phyloP scores from a whole-genome alignment of 2,797 vertebrate genomes.

The Merluccius polli region DNA sequence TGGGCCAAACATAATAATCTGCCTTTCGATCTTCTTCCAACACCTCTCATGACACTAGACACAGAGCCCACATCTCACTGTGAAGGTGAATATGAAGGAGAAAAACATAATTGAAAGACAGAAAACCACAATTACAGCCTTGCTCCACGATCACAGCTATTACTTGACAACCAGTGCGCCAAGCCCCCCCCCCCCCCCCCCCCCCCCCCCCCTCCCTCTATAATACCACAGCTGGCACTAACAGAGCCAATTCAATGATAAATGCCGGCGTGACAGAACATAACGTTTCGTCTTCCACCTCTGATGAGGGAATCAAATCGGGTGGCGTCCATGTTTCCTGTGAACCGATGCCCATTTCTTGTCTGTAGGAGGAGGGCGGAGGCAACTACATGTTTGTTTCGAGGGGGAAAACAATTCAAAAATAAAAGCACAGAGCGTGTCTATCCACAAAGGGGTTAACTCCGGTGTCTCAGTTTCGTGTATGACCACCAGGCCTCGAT shows the following conservation, averaged over 20 bases:
- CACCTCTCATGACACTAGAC: constrained; percentile 32
- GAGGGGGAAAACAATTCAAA: not conserved
- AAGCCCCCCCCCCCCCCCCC: no score
- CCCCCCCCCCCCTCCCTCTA: constrained; percentile 37
- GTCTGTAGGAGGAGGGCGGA: not conserved
- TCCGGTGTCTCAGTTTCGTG: not conserved
- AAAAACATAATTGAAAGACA: constrained; percentile 42
- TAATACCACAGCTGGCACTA: constrained; percentile 56
- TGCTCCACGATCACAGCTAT: constrained; percentile 47
- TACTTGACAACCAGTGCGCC: constrained; percentile 36
- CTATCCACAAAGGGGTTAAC: not conserved
- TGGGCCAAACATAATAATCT: constrained; percentile 13
- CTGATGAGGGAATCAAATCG: not conserved
- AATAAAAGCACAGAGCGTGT: not conserved
- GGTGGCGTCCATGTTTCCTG: not conserved
- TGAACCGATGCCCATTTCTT: not conserved
- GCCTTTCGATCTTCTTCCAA: constrained; percentile 45
- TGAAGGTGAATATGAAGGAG: constrained; percentile 30
- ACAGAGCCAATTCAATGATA: constrained; percentile 20
- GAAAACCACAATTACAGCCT: constrained; percentile 58
- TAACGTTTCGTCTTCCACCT: not conserved
- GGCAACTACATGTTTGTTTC: not conserved
- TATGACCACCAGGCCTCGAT: not conserved
- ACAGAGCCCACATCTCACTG: constrained; percentile 38
- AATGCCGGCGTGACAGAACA: constrained; percentile 24